These are phyloP conservation scores for Anoplius nigerrimus DNA, from an alignment of 2,888 invertebrate species.

Conservation along the genomic window DNA sequence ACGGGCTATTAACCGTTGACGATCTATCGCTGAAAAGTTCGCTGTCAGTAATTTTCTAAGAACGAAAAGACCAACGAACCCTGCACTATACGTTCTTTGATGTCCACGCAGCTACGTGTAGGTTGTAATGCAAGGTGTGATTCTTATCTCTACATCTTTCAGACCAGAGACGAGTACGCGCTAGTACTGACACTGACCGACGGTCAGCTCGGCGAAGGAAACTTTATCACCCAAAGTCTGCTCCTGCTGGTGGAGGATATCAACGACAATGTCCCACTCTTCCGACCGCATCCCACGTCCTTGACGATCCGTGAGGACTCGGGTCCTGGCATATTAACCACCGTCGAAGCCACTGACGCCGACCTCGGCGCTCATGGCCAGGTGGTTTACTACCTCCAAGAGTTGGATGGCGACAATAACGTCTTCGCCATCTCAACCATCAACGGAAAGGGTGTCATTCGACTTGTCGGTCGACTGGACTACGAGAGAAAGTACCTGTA, in stretches of 20 bases:
- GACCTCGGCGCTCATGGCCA: constrained; percentile 96
- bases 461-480: constrained; percentile 86
- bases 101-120: no score
- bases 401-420: constrained; percentile 85
- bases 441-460: constrained; percentile 89
- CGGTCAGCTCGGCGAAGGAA: constrained; percentile 89
- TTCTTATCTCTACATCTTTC: constrained; percentile 18
- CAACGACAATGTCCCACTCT: constrained; percentile 93
- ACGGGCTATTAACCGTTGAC: neutral
- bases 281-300: constrained; percentile 89
- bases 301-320: constrained; percentile 89
- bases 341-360: constrained; percentile 90
- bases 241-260: constrained; percentile 92
- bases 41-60: neutral
- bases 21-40: no score
- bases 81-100: no score
- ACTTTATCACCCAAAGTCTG: constrained; percentile 92
- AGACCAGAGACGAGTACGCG: constrained; percentile 92
- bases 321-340: constrained; percentile 83
- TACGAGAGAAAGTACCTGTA: constrained; percentile 92
- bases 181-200: constrained; percentile 92
- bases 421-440: constrained; percentile 88
- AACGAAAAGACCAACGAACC: neutral
- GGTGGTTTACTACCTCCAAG: constrained; percentile 91
- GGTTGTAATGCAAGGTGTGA: no score